phyloP scores from a whole-genome alignment of 2,888 invertebrate species.

The Phyllotreta striolata region DNA sequence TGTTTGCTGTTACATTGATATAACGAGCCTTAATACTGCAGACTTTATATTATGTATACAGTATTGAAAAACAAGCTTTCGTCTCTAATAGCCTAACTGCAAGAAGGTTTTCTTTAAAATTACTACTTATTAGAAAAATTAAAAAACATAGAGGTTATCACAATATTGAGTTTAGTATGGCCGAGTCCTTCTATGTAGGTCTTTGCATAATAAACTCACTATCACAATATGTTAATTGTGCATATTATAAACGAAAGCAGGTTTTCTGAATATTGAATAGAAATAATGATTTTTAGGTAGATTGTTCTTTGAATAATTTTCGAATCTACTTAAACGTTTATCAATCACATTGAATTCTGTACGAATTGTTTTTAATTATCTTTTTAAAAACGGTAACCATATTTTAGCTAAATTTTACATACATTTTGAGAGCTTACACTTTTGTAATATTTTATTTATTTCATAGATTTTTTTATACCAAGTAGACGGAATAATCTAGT shows the following conservation, averaged over 20 bases:
- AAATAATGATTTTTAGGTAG: slow-evolving; percentile 6
- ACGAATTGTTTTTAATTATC: slow-evolving; percentile 34
- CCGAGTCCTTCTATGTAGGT: too few relatives aligned
- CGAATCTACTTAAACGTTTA: slow-evolving; percentile 1
- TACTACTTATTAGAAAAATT: too few relatives aligned
- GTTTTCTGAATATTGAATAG: neutral
- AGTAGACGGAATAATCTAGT: slow-evolving; percentile 31
- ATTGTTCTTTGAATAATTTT: neutral
- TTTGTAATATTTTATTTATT: slow-evolving; percentile 47
- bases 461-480: slow-evolving; percentile 46
- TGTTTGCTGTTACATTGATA: slow-evolving; percentile 20
- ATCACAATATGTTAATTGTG: too few relatives aligned
- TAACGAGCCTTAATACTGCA: slow-evolving; percentile 26
- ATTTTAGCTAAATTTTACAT: slow-evolving; percentile 36
- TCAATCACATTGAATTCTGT: slow-evolving; percentile 4
- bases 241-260: too few relatives aligned
- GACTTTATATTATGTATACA: slow-evolving; percentile 1
- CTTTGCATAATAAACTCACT: too few relatives aligned
- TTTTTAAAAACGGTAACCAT: slow-evolving; percentile 29
- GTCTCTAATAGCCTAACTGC: too few relatives aligned
- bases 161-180: too few relatives aligned
- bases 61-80: too few relatives aligned
- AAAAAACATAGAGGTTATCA: too few relatives aligned
- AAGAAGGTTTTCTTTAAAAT: too few relatives aligned
- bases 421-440: slow-evolving; percentile 42